Base-by-base conservation (phyloP, 2,888 invertebrate species). In the Tolmerus cingulatus region DNA sequence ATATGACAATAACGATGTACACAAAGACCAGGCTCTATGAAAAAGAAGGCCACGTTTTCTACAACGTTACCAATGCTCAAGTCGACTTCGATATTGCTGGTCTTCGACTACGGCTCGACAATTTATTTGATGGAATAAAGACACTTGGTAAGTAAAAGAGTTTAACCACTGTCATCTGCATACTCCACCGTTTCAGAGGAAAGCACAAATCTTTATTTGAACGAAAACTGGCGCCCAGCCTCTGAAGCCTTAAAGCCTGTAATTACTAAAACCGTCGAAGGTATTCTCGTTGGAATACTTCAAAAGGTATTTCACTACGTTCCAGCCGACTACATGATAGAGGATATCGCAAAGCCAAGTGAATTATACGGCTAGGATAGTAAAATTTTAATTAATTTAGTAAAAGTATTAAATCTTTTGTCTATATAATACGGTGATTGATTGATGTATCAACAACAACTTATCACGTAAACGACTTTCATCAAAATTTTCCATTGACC, bases 171-270 rank as follows among this genome's bases (percentile, higher is more conserved):
- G 2, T 43, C 16, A 27, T 66, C n/a, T 23, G 12, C 30, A 78
- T 40, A 76, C 27, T 74, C 87, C 91, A 8, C 19, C 7, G 30
- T 84, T 93, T 89, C 93, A 95, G 95, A 95, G 93, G 94, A 95
- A 76, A 94, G 94, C 89, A 95, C 95, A 2, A 95, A 96, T 90
- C 93, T 94, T 8, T 95, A 96, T 89, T 92, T 96, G 88, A 96
- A 96, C 90, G 94, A 94, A 16, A 96, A 95, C 91, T 96, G 96
- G 96, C 93, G 94, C 37, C 94, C 95, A 74, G 95, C 95, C 1
- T 94, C 95, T 0, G 95, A 95, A 89, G 94, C 95, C 1, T 91
- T 96, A 84, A 93, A 94, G 89, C 95, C 95, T 40, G 94, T 95
- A 89, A 92, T 96, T 89, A 93, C 94, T 1, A 94, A 94, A 90